These are phyloP conservation scores for Poecilia picta DNA, from an alignment of 2,797 vertebrate species.

Conservation along the genomic window DNA sequence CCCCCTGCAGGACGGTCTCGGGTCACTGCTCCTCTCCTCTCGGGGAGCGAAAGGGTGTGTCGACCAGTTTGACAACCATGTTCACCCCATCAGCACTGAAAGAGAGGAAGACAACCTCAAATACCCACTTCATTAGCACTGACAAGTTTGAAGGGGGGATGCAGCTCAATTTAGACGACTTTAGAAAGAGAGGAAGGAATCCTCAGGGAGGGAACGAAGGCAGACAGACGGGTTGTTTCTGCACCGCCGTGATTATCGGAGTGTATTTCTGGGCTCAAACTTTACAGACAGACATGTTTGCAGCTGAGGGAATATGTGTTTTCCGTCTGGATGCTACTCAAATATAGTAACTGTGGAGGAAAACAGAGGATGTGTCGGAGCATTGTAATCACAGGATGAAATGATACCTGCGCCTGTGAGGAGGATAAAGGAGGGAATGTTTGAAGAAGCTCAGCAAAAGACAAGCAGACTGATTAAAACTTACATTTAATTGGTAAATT, in stretches of 20 bases:
- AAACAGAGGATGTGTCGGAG: not conserved
- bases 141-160: constrained; percentile 75
- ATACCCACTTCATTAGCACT: constrained; percentile 88
- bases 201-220: constrained; percentile 35
- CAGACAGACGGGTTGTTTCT: constrained; percentile 37
- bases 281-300: constrained; percentile 45
- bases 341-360: not conserved
- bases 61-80: constrained; percentile 85
- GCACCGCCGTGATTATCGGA: constrained; percentile 23
- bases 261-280: constrained; percentile 42
- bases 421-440: not conserved
- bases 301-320: constrained; percentile 27
- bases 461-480: not conserved
- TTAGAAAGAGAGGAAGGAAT: constrained; percentile 51
- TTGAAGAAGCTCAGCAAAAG: not conserved
- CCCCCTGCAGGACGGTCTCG: constrained; percentile 66
- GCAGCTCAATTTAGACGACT: constrained; percentile 74
- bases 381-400: constrained; percentile 3
- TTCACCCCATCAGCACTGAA: constrained; percentile 74
- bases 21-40: constrained; percentile 81
- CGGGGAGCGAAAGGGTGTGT: constrained; percentile 71
- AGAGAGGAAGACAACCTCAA: constrained; percentile 61
- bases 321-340: constrained; percentile 26
- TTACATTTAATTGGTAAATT: not conserved
- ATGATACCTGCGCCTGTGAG: not conserved